Evolutionary conservation across 2,113 vertebrate species (phyloP).

Genomic region (Boleophthalmus pectinirostris): DNA sequence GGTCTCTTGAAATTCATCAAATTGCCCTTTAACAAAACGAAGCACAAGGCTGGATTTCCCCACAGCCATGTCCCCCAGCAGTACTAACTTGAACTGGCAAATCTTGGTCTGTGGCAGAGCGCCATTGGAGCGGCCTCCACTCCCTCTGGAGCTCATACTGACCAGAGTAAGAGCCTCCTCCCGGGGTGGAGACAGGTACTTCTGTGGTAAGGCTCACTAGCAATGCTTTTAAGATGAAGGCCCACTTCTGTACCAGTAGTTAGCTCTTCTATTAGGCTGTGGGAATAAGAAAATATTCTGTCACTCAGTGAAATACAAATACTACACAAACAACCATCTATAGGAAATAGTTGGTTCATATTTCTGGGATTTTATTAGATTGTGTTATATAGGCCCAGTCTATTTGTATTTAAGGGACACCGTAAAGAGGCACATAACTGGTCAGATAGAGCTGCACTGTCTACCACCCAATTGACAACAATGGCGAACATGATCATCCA

Average conservation of each 20-base stretch:
- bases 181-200: slow-evolving; percentile 22
- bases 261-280: slow-evolving; percentile 4
- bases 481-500: background rate
- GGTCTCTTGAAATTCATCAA: slow-evolving; percentile 85
- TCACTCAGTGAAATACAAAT: background rate
- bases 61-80: slow-evolving; percentile 85
- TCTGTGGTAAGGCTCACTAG: slow-evolving; percentile 16
- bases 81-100: slow-evolving; percentile 86
- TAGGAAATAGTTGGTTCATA: background rate
- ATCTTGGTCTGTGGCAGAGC: slow-evolving; percentile 82
- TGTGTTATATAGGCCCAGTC: no score
- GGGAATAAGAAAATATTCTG: background rate
- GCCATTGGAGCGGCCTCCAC: slow-evolving; percentile 77
- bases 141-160: slow-evolving; percentile 80
- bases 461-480: slow-evolving; percentile 8
- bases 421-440: slow-evolving; percentile 4
- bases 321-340: background rate
- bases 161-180: slow-evolving; percentile 53
- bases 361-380: no score
- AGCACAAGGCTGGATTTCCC: slow-evolving; percentile 86
- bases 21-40: slow-evolving; percentile 86
- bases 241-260: slow-evolving; percentile 13
- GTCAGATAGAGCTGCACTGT: slow-evolving; percentile 20
- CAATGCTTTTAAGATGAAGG: background rate
- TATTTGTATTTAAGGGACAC: background rate